Base-by-base conservation (phyloP, 2,113 vertebrate genomes). In the Crotophaga sulcirostris region DNA sequence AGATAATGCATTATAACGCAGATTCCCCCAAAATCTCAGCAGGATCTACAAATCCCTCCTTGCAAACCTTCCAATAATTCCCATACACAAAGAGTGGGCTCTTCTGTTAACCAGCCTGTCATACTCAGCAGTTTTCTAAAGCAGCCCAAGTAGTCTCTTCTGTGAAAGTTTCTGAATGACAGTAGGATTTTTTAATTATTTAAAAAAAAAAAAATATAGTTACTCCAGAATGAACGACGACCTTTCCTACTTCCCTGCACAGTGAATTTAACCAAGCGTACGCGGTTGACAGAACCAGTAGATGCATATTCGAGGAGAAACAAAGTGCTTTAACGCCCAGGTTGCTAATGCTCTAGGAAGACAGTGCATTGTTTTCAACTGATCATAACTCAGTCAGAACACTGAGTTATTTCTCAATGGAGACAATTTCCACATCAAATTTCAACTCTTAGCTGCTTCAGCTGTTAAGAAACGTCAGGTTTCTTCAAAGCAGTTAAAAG, bases 1-100 rank as follows among this genome's bases (percentile, higher is more conserved):
- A 96, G 55, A 93, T 92, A 87, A 85, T 24, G 36, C 63, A 33
- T 76, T 90, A 9, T 91, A 94, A 95, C 94, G 92, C 59, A 94
- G 87, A 96, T 95, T 93, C 91, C 63, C 74, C 86, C 5, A 12
- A 87, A 91, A 73, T 90, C 89, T 84, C 94, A 47, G 47, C 73
- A 92, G 95, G 80, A 95, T 84, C 83, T 91, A 81, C 54, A 95
- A 97, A 94, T 94, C 66, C 29, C 81, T 91, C 91, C 83, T 86
- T 52, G 28, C 54, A 95, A 86, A 95, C 51, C 19, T 75, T 90
- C 54, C 56, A 95, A 47, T 73, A 93, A 91, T 62, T 75, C 55
- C 2, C 49, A 0, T 31, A 1, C 36, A 67, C 69, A 77, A 9
- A 70, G 31, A 94, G 60, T 6, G 76, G 40, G 63, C 66, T 96